Conservation (phyloP, 1,140 invertebrate species). For the Bursaphelenchus mucronatus region DNA sequence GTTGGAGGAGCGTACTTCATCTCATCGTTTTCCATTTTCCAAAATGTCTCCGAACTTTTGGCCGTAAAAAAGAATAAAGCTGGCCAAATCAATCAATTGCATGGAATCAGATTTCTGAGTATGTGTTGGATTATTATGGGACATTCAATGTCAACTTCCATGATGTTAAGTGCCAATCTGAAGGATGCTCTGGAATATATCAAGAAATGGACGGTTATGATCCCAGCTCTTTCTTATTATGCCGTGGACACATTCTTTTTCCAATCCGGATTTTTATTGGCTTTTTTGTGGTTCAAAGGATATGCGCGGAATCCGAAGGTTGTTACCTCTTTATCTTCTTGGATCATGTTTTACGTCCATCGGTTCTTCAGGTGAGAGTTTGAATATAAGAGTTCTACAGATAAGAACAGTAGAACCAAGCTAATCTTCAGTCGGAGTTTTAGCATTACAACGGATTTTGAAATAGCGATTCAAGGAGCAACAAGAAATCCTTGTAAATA, state of each 20-base stretch:
- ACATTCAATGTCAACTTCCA: constrained; percentile 6
- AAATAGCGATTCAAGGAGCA: no score
- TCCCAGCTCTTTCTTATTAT: constrained; percentile 36
- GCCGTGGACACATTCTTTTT: constrained; percentile 45
- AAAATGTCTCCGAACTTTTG: neutral
- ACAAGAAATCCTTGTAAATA: no score
- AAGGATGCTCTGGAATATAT: constrained; percentile 25
- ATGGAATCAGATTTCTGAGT: constrained; percentile 42
- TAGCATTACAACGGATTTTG: no score
- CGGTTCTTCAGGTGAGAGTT: constrained; percentile 27
- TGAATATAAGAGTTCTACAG: no score
- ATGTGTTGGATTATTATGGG: constrained; percentile 40
- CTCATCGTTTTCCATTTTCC: no score
- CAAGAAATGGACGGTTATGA: constrained; percentile 10
- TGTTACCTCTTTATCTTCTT: constrained; percentile 20
- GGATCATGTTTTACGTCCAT: constrained; percentile 46
- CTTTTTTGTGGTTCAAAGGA: constrained; percentile 40
- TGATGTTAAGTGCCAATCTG: constrained; percentile 15
- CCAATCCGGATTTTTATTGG: constrained; percentile 29
- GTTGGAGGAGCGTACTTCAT: no score
- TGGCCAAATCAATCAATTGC: constrained; percentile 37
- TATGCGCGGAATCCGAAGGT: constrained; percentile 25
- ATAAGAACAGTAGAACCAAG: neutral
- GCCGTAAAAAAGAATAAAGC: constrained; percentile 18
- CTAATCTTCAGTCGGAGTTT: no score